Evolutionary conservation across 2,113 vertebrate genomes (phyloP), one percentile per base, ranked within the genome.

Genomic region (Eleginops maclovinus): DNA sequence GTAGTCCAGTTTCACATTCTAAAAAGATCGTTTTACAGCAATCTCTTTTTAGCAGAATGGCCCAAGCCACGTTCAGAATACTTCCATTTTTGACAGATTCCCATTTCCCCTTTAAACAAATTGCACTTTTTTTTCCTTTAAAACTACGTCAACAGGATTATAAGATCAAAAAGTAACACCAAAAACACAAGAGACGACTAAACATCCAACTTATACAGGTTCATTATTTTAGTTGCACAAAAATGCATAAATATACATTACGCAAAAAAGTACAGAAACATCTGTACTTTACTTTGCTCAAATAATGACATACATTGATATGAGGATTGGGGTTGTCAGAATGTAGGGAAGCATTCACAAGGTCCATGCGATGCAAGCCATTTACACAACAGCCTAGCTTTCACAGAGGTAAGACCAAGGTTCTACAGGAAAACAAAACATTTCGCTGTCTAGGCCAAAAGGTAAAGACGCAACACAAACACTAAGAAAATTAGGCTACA

Each of bases 201-300:
- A 93, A 93, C 91, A 90, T 90, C 88, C 82, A 94, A 94, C 89
- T 92, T 93, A 93, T 90, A 94, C 88, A 93, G 81, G 88, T 87
- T 93, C 92, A 90, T 93, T 93, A 91, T 92, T 93, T 92, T 62
- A 91, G 91, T 91, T 91, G 90, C 93, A 93, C 89, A 91, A 92
- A 92, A 92, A 90, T 86, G 91, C 93, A 93, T 93, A 93, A 93
- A 93, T 91, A 93, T 88, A 92, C 90, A 94, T 92, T 88, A 93
- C 88, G 80, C 92, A 89, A 93, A 81, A 76, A 84, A 91, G 92
- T 82, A 93, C 86, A 93, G 88, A 88, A 86, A 83, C 81, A 86
- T 60, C 88, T 89, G 90, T 85, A 90, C 90, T 92, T 89, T 87
- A 22, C 66, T 91, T 88, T 90, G 84, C 89, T 89, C 85, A 93